Evolutionary conservation across 2,888 invertebrate species (phyloP).

Genomic region (Beris chalybata): DNA sequence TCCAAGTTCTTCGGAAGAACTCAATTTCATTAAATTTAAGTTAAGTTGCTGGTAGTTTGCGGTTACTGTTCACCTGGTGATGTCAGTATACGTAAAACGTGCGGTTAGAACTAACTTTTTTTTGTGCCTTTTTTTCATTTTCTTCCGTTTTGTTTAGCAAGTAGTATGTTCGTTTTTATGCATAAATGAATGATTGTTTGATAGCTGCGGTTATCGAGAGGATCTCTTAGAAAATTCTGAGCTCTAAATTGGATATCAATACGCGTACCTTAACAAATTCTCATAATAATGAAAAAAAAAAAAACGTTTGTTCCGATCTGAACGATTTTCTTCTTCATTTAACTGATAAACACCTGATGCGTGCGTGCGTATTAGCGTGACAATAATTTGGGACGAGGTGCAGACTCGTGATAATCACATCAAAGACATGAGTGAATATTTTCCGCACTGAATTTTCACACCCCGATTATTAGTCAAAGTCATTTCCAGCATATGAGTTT

Average conservation of each 20-base stretch:
- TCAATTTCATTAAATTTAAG: conserved; percentile 29
- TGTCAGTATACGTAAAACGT: conserved; percentile 19
- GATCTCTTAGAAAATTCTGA: too few relatives aligned
- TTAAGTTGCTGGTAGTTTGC: conserved; percentile 21
- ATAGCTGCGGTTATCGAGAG: too few relatives aligned
- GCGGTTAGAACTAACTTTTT: conserved; percentile 17
- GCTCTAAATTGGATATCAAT: too few relatives aligned
- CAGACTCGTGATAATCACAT: conserved; percentile 30
- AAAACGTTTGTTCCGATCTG: background rate
- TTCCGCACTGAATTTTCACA: conserved; percentile 36
- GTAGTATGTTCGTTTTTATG: background rate
- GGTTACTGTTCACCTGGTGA: conserved; percentile 23
- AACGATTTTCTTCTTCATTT: conserved; percentile 31
- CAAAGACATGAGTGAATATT: conserved; percentile 35
- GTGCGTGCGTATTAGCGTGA: conserved; percentile 34
- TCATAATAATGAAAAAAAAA: too few relatives aligned
- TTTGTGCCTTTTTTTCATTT: background rate
- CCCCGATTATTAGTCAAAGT: conserved; percentile 37
- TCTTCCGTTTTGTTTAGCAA: background rate
- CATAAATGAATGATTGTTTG: too few relatives aligned
- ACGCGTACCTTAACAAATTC: too few relatives aligned
- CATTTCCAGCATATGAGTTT: conserved; percentile 27
- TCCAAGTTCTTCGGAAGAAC: conserved; percentile 24
- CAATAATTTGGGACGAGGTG: conserved; percentile 36
- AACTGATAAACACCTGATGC: conserved; percentile 15